These are phyloP conservation scores for Berghia stephanieae DNA, from an alignment of 1,140 invertebrate species.

Conservation along the genomic window DNA sequence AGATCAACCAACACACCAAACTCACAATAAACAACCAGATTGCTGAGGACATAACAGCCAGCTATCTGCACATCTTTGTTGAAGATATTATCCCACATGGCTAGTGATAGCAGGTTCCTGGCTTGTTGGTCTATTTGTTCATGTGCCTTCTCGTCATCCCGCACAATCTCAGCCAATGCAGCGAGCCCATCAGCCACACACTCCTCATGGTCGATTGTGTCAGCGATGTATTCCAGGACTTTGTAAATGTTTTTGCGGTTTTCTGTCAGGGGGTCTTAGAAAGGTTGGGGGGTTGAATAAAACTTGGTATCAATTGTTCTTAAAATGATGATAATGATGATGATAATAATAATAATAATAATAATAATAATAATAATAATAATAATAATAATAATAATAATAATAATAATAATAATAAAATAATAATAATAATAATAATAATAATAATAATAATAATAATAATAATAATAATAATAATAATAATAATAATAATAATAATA, in stretches of 20 bases:
- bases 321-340: neutral
- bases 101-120: slow-evolving; percentile 51
- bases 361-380: neutral
- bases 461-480: slow-evolving; percentile 4
- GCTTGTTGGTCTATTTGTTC: slow-evolving; percentile 38
- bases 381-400: neutral
- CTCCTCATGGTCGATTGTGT: slow-evolving; percentile 53
- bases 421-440: neutral
- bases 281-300: neutral
- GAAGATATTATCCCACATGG: slow-evolving; percentile 54
- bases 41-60: slow-evolving; percentile 56
- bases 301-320: neutral
- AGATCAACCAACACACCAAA: neutral
- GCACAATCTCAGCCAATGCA: slow-evolving; percentile 47
- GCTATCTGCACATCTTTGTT: slow-evolving; percentile 51
- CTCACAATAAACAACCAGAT: slow-evolving; percentile 54
- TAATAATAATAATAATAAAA: neutral
- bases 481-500: neutral
- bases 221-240: slow-evolving; percentile 39
- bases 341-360: neutral
- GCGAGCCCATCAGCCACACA: slow-evolving; percentile 52
- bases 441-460: slow-evolving; percentile 4
- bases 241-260: slow-evolving; percentile 34
- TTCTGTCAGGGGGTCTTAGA: slow-evolving; percentile 46
- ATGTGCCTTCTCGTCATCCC: slow-evolving; percentile 33